These are phyloP conservation scores for Buathra laborator DNA, from an alignment of 2,888 invertebrate species.

Conservation along the genomic window DNA sequence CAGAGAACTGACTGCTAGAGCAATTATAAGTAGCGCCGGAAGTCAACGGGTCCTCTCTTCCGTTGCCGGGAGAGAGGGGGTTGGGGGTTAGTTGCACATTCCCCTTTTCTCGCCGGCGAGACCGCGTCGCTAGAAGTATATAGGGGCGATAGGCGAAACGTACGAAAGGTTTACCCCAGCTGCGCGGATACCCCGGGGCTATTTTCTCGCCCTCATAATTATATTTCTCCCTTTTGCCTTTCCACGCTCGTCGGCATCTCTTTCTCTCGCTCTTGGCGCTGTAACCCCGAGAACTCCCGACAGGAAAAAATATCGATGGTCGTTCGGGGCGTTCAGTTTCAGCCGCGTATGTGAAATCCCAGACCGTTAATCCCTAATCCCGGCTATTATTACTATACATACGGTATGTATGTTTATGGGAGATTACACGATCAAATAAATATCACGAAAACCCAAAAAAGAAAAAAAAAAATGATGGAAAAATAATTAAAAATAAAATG, in stretches of 20 bases:
- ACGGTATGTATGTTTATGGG: constrained; percentile 15
- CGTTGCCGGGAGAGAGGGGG: constrained; percentile 48
- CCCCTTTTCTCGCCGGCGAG: constrained; percentile 47
- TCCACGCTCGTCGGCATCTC: constrained; percentile 49
- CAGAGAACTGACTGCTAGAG: constrained; percentile 76
- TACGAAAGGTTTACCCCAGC: constrained; percentile 59
- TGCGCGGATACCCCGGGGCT: constrained; percentile 74
- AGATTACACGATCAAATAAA: constrained; percentile 53
- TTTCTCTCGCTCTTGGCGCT: constrained; percentile 31
- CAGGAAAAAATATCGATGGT: constrained; percentile 49
- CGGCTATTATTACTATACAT: constrained; percentile 15
- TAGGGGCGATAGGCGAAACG: constrained; percentile 45
- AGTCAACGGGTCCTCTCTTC: constrained; percentile 77
- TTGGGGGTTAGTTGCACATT: constrained; percentile 29
- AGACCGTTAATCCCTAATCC: constrained; percentile 34
- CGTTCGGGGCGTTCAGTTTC: constrained; percentile 28
- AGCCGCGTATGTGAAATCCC: constrained; percentile 8
- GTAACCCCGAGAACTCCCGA: constrained; percentile 20
- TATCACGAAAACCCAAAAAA: constrained; percentile 8
- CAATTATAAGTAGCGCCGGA: constrained; percentile 81
- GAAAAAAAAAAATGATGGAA: background rate
- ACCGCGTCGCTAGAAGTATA: constrained; percentile 18
- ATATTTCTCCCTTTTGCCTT: constrained; percentile 78
- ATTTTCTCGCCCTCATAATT: constrained; percentile 83
- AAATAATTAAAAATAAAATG: constrained; percentile 3